Evolutionary conservation across 1,140 invertebrate species (phyloP), one percentile per base, ranked within the genome.

Genomic region (Tetragonula clypearis): DNA sequence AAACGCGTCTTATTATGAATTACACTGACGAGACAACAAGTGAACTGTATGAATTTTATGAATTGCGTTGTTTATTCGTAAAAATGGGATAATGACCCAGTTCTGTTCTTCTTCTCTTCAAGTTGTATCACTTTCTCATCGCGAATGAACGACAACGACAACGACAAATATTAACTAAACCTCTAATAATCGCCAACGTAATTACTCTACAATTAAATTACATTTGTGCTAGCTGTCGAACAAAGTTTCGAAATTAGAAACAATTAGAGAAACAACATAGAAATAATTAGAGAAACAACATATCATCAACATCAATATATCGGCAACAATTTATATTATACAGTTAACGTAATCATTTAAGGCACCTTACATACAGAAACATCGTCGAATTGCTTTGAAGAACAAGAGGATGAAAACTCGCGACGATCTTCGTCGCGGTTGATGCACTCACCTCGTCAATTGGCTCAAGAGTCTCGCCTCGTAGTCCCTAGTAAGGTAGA

Each of bases 401-500:
- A 84, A 80, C 55, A 26, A 66, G 19, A 86, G 60, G 78, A 62
- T 85, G 74, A 53, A 87, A 76, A 71, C 49, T 62, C 12, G 56
- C 68, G 84, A 58, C 72, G 58, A 8, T 19, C 19, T 26, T 53
- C 41, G 58, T 53, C 68, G 35, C n/a, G 73, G 49, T 2, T 53
- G 12, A 23, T 82, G 74, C 76, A 80, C 62, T 74, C 74, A 71
- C 78, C 41, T 49, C 79, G 91, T 91, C 89, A 23, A 89, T 90
- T 92, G 88, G 79, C 91, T 84, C 89, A 92, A 93, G 90, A 92
- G 91, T 84, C 87, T 92, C 90, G 90, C 91, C 91, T 86, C 87
- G 91, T 93, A 92, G 91, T 87, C 86, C 79, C 87, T 82, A 91
- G 81, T 91, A 90, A 92, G 88, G 85, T 92, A 92, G 91, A 91